Conservation (phyloP, 2,888 invertebrate species). For the Alcis repandata region DNA sequence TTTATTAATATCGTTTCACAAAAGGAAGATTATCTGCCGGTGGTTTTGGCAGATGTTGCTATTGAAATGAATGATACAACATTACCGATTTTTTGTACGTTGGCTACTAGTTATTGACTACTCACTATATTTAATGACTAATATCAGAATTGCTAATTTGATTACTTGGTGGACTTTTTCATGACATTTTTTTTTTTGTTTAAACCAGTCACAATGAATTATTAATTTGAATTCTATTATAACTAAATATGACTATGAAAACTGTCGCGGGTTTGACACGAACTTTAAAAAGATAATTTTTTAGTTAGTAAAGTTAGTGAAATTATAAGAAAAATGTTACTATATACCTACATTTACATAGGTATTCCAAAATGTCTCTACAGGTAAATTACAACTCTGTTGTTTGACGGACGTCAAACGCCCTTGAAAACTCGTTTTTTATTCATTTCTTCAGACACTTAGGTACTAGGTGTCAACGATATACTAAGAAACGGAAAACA, state of each 20-base stretch:
- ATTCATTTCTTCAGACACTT: slow-evolving; percentile 65
- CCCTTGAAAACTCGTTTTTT: slow-evolving; percentile 57
- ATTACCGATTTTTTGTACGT: slow-evolving; percentile 26
- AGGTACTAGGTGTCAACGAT: slow-evolving; percentile 73
- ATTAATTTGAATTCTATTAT: too few species aligned
- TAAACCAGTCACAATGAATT: not conserved
- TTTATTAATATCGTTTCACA: slow-evolving; percentile 84
- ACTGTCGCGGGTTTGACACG: too few species aligned
- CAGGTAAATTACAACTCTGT: not conserved
- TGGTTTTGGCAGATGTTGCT: slow-evolving; percentile 79
- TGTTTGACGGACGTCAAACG: not conserved
- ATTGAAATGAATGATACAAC: slow-evolving; percentile 44
- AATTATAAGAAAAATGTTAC: too few species aligned
- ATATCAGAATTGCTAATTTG: not conserved
- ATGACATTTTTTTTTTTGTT: not conserved
- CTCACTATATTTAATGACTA: slow-evolving; percentile 23
- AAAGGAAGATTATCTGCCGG: slow-evolving; percentile 82
- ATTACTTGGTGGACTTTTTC: not conserved
- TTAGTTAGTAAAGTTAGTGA: too few species aligned
- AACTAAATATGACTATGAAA: too few species aligned
- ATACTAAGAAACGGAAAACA: slow-evolving; percentile 67
- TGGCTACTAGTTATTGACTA: slow-evolving; percentile 23
- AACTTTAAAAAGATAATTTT: too few species aligned
- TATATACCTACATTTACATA: too few species aligned
- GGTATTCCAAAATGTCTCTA: too few species aligned